Conservation (phyloP, 2,797 vertebrate genomes). For the Podarcis lilfordi region DNA sequence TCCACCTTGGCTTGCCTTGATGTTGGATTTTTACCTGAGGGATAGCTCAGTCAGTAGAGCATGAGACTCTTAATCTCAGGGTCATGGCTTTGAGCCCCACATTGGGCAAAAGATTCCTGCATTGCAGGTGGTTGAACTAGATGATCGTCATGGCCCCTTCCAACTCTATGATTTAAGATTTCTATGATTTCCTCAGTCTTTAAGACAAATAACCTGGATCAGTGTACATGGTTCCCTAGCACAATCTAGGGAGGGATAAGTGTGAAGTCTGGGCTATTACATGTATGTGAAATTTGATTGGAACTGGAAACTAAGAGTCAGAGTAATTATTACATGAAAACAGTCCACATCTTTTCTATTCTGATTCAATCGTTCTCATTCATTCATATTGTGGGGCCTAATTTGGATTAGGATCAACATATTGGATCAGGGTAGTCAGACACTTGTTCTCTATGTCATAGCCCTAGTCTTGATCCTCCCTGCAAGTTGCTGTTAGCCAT, state of each 20-base stretch:
- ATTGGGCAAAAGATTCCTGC: too few relatives aligned
- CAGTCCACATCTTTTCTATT: not conserved
- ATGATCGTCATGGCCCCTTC: too few relatives aligned
- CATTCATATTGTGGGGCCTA: not conserved
- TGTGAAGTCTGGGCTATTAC: not conserved
- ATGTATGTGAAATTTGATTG: not conserved
- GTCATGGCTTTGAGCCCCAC: too few relatives aligned
- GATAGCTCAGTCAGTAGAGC: too few relatives aligned
- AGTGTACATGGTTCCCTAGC: too few relatives aligned
- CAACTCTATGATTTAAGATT: too few relatives aligned
- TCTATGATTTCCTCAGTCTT: not conserved
- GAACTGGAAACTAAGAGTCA: not conserved
- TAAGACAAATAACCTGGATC: not conserved
- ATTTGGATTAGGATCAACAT: not conserved
- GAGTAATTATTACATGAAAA: not conserved
- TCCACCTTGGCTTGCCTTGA: not conserved
- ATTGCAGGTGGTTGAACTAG: too few relatives aligned
- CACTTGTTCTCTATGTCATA: not conserved
- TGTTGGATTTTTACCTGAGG: not conserved
- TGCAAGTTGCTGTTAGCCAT: not conserved
- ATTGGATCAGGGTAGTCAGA: not conserved
- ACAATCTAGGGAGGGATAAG: too few relatives aligned
- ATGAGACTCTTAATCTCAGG: too few relatives aligned
- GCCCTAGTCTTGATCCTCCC: not conserved
- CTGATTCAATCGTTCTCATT: not conserved